Percentiles rank a stretch among this genome's conserved stretches.
phyloP scores from a whole-genome alignment of 37 sponge, comb jelly and placozoan species.

The Halisarca cf. caerulea region DNA sequence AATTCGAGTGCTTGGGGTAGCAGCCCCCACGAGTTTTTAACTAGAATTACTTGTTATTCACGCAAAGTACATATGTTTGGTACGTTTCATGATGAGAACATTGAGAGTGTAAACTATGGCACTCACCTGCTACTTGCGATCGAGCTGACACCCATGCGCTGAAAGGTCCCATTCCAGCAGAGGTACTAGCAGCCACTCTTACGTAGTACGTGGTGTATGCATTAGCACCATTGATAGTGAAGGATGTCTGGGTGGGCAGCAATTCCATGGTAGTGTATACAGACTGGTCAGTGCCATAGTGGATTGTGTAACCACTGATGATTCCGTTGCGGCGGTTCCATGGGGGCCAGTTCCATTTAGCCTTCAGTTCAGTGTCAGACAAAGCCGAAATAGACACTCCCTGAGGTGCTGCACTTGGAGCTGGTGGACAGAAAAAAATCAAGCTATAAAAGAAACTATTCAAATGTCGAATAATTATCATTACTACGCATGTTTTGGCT shows the following conservation, averaged over 20 bases:
- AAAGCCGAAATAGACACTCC: not conserved
- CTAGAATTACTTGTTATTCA: no score
- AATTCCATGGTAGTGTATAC: not conserved
- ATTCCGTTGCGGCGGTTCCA: not conserved
- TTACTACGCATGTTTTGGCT: no score
- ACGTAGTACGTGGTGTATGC: constrained; percentile 5
- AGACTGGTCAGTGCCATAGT: not conserved
- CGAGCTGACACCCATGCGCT: not conserved
- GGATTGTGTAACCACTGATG: not conserved
- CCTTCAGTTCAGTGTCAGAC: not conserved
- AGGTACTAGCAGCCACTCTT: not conserved
- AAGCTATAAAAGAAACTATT: no score
- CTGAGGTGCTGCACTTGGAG: not conserved
- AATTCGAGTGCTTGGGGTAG: no score
- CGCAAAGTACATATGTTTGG: no score
- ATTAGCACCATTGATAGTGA: not conserved
- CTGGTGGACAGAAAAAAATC: no score
- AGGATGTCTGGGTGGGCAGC: not conserved
- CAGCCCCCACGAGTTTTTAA: no score
- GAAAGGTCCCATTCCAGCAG: constrained; percentile 1
- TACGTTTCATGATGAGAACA: no score
- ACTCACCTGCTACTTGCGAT: constrained; percentile 1
- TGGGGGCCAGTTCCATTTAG: not conserved
- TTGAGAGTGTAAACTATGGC: no score
- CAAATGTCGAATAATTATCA: no score